These are phyloP conservation scores for Halcyon smyrnensis DNA, from an alignment of 2,797 vertebrate genomes.

Conservation along the genomic window DNA sequence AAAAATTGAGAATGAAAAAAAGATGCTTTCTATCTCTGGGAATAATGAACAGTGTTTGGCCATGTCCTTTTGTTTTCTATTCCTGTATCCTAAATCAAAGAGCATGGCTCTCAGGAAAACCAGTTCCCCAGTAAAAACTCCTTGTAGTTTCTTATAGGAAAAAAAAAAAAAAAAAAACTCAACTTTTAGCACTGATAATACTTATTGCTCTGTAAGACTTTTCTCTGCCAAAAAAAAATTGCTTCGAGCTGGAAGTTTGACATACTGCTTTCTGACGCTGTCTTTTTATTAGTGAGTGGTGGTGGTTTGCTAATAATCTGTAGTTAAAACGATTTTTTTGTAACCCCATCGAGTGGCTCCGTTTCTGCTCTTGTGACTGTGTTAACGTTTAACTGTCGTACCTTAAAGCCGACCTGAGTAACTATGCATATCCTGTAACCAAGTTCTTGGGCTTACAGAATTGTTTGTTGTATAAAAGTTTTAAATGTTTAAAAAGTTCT, in stretches of 20 bases:
- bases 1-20: conserved; percentile 76
- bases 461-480: conserved; percentile 86
- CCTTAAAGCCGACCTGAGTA: conserved; percentile 88
- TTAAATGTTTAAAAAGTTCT: conserved; percentile 86
- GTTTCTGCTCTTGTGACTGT: conserved; percentile 84
- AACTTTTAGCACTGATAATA: conserved; percentile 98
- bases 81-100: conserved; percentile 96
- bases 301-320: conserved; percentile 83
- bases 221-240: conserved; percentile 95
- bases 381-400: conserved; percentile 85
- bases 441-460: conserved; percentile 88
- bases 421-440: conserved; percentile 99
- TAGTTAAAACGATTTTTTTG: conserved; percentile 78
- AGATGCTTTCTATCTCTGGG: conserved; percentile 99
- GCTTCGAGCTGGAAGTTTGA: conserved; percentile 96
- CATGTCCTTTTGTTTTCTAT: conserved; percentile 91
- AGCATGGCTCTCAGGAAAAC: conserved; percentile 99
- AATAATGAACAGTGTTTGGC: conserved; percentile 98
- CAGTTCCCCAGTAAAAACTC: conserved; percentile 90
- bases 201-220: conserved; percentile 92
- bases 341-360: conserved; percentile 83
- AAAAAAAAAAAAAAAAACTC: conserved; percentile 85
- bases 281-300: conserved; percentile 88
- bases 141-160: conserved; percentile 89
- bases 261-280: conserved; percentile 91